Evolutionary conservation across 2,113 vertebrate genomes (phyloP).

Genomic region (Podocnemis expansa): DNA sequence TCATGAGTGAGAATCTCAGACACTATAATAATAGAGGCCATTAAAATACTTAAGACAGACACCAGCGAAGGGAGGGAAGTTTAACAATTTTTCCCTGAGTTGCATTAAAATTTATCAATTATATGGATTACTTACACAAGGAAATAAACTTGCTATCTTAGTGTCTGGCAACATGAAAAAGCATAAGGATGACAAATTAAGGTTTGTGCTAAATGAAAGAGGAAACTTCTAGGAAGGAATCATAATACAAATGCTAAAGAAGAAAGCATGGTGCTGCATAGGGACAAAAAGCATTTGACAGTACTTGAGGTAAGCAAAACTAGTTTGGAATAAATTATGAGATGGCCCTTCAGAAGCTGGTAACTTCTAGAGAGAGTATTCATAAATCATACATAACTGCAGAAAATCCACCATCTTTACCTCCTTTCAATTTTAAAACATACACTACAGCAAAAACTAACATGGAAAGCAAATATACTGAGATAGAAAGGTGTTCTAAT

Average conservation of each 20-base stretch:
- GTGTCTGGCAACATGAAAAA: background rate
- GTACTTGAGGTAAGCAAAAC: background rate
- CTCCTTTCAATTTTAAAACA: background rate
- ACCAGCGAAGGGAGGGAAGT: conserved; percentile 12
- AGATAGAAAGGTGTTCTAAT: background rate
- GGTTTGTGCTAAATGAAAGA: background rate
- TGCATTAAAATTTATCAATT: background rate
- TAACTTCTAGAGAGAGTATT: background rate
- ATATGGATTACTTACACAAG: background rate
- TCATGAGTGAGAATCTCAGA: background rate
- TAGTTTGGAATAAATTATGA: background rate
- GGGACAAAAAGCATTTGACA: conserved; percentile 8
- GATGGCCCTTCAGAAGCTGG: background rate
- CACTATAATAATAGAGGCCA: background rate
- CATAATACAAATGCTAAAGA: background rate
- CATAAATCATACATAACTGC: background rate
- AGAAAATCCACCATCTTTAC: background rate
- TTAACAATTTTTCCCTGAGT: background rate
- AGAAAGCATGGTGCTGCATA: background rate
- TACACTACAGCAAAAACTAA: background rate
- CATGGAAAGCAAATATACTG: background rate
- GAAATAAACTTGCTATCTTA: background rate
- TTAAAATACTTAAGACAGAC: background rate
- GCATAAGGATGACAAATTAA: background rate
- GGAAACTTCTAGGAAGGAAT: background rate